Evolutionary conservation across 2,888 invertebrate genomes (phyloP).

Genomic region (Nematopogon swammerdamellus): DNA sequence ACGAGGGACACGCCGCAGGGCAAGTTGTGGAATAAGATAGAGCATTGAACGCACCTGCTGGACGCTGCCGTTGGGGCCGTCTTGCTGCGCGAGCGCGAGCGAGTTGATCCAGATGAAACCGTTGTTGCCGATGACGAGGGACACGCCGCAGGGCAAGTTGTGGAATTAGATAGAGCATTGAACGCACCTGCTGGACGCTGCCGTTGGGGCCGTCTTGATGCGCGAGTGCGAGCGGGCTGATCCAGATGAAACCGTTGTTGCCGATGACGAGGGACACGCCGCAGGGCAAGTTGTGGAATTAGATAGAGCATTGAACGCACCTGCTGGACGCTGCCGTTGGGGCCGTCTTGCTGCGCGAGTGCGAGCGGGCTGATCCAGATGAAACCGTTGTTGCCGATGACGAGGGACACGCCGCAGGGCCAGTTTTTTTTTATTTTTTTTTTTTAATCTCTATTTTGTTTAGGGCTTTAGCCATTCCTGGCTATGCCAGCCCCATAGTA

Average conservation of each 20-base stretch:
- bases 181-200: no score
- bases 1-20: constrained; percentile 90
- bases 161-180: constrained; percentile 48
- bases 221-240: constrained; percentile 55
- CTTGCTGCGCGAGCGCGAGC: no score
- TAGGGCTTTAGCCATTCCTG: no score
- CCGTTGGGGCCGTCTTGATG: no score
- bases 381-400: constrained; percentile 95
- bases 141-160: constrained; percentile 78
- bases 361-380: constrained; percentile 81
- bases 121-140: constrained; percentile 93
- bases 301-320: not conserved
- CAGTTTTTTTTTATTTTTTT: no score
- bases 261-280: constrained; percentile 93
- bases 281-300: constrained; percentile 57
- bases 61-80: no score
- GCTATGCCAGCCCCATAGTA: no score
- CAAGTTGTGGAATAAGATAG: no score
- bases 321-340: not conserved
- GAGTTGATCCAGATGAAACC: constrained; percentile 95
- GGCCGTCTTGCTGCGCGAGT: not conserved
- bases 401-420: constrained; percentile 86
- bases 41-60: no score
- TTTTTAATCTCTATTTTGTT: no score
- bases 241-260: constrained; percentile 96